Evolutionary conservation across 1,140 invertebrate genomes (phyloP).

Genomic region (Hypothenemus hampei): DNA sequence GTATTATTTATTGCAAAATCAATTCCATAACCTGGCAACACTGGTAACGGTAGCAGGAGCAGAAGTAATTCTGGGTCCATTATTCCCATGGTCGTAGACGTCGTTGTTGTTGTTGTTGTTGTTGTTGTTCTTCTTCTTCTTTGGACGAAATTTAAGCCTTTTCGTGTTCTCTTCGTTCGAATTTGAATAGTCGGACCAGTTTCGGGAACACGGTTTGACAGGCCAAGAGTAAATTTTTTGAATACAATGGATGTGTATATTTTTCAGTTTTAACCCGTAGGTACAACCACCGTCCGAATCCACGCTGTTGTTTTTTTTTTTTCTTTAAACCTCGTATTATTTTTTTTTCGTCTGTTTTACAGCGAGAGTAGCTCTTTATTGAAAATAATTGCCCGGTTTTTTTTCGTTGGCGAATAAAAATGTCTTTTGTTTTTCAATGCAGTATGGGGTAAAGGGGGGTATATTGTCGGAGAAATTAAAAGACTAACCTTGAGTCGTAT

Average conservation of each 20-base stretch:
- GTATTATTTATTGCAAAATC: no score
- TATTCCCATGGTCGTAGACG: constrained; percentile 28
- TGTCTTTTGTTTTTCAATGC: neutral
- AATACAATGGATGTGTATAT: constrained; percentile 29
- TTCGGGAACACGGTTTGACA: constrained; percentile 23
- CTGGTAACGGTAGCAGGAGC: no score
- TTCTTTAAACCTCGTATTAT: neutral
- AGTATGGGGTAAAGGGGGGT: no score
- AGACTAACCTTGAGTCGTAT: no score
- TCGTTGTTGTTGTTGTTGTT: no score
- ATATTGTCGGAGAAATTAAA: constrained; percentile 1
- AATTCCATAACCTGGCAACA: no score
- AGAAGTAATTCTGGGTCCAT: neutral
- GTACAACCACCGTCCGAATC: constrained; percentile 22
- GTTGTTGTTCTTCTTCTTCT: no score
- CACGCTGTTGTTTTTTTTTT: constrained; percentile 27
- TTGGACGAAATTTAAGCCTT: constrained; percentile 26
- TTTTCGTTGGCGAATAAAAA: neutral
- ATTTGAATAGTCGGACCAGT: constrained; percentile 29
- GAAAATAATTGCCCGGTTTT: neutral
- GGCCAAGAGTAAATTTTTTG: constrained; percentile 25
- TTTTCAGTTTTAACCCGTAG: no score
- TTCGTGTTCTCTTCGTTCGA: constrained; percentile 27
- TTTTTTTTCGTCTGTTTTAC: neutral
- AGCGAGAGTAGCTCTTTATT: neutral